Conservation (phyloP, 2,888 invertebrate genomes). For the Odontomyia ornata region DNA sequence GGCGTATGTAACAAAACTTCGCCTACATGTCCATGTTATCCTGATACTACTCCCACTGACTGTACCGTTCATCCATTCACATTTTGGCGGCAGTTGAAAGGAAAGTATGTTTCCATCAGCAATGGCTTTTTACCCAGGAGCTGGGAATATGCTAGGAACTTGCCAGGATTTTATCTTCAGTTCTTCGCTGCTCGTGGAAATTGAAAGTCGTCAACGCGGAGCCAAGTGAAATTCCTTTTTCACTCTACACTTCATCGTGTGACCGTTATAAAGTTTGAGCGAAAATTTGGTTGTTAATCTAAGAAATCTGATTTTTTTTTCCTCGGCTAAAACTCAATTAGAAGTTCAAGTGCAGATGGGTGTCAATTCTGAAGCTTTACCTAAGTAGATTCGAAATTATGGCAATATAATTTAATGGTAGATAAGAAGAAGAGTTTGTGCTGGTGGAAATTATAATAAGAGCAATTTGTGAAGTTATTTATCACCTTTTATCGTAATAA, state of each 20-base stretch:
- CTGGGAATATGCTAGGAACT: not conserved
- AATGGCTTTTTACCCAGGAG: not conserved
- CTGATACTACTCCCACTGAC: not conserved
- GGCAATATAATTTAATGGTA: slow-evolving; percentile 18
- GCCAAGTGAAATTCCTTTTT: not conserved
- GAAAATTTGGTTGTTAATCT: not conserved
- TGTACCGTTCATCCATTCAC: slow-evolving; percentile 2
- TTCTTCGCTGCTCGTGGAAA: slow-evolving; percentile 10
- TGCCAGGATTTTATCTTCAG: slow-evolving; percentile 22
- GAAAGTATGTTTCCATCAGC: not conserved
- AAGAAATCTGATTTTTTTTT: too few species aligned
- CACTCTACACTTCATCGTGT: not conserved
- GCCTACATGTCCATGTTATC: not conserved
- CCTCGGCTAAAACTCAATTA: slow-evolving; percentile 19
- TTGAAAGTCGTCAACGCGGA: slow-evolving; percentile 23
- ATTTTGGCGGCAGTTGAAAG: slow-evolving; percentile 30
- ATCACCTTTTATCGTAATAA: slow-evolving; percentile 6
- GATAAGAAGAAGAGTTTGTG: not conserved
- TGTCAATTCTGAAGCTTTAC: slow-evolving; percentile 18
- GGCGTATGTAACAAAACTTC: too few species aligned
- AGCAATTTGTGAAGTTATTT: slow-evolving; percentile 28
- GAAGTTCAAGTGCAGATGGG: not conserved
- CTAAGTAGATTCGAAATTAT: slow-evolving; percentile 24
- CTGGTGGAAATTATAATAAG: not conserved
- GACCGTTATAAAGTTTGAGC: slow-evolving; percentile 7